A percentile compares a stretch with the other conserved stretches of the same genome.
Conservation (phyloP, 2,113 vertebrate species). For the Tychaedon coryphoeus region DNA sequence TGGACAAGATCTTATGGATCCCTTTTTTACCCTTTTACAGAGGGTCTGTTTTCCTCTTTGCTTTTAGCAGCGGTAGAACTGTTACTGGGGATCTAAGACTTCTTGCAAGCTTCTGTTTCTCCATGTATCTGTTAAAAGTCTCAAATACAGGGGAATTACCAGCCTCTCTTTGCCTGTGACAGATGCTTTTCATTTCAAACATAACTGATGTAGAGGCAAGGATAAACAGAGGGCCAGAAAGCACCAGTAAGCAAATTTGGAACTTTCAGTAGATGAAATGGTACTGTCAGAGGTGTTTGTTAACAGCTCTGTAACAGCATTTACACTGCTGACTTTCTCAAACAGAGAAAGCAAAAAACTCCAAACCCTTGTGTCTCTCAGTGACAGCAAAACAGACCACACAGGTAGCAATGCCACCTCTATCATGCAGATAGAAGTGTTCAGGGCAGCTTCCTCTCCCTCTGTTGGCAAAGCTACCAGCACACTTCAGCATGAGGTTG, state of each 20-base stretch:
- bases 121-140: background rate
- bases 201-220: background rate
- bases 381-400: conserved; percentile 13
- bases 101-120: background rate
- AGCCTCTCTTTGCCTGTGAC: background rate
- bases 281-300: background rate
- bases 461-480: conserved; percentile 48
- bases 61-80: background rate
- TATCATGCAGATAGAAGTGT: background rate
- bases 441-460: conserved; percentile 27
- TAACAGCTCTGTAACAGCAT: background rate
- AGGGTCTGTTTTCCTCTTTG: background rate
- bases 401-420: conserved; percentile 29
- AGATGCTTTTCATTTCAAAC: background rate
- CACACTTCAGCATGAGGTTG: conserved; percentile 24
- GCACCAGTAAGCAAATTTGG: background rate
- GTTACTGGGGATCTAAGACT: background rate
- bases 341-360: background rate
- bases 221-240: background rate
- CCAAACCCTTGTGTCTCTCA: background rate
- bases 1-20: background rate
- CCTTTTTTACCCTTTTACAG: background rate
- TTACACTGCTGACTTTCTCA: background rate
- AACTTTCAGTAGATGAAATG: background rate
- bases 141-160: background rate